A percentile compares a stretch with the other conserved stretches of the same genome.
phyloP scores from a whole-genome alignment of 2,888 invertebrate species.

The Microplitis manilae region DNA sequence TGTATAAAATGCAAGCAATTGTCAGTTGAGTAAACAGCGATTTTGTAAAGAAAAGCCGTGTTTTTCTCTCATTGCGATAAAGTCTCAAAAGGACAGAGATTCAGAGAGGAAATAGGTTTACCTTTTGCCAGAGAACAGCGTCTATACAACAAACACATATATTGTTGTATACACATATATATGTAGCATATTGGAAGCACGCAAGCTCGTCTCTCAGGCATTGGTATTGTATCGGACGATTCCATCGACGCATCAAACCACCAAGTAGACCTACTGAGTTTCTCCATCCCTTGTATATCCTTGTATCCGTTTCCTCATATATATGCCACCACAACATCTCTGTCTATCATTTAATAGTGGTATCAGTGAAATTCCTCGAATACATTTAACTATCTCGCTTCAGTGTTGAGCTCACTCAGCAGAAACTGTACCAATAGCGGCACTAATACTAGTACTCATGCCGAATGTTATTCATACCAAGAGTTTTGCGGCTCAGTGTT shows the following conservation, averaged over 20 bases:
- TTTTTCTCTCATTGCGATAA: conserved; percentile 12
- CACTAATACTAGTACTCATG: neutral
- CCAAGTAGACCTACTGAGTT: neutral
- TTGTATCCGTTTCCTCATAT: conserved; percentile 3
- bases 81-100: conserved; percentile 30
- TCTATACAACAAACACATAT: neutral
- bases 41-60: conserved; percentile 20
- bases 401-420: neutral
- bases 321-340: neutral
- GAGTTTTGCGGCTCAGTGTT: neutral
- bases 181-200: conserved; percentile 1
- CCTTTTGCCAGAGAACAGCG: conserved; percentile 8
- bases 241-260: conserved; percentile 24
- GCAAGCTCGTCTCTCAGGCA: conserved; percentile 23
- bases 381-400: neutral
- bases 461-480: no score
- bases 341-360: conserved; percentile 4
- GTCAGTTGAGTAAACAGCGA: conserved; percentile 16
- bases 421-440: neutral
- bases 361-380: neutral
- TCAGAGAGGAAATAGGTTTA: conserved; percentile 33
- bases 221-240: conserved; percentile 28
- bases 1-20: neutral
- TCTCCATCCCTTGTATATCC: neutral
- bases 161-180: neutral